phyloP scores from a whole-genome alignment of 2,888 invertebrate genomes.

The Macrosiphum euphorbiae region DNA sequence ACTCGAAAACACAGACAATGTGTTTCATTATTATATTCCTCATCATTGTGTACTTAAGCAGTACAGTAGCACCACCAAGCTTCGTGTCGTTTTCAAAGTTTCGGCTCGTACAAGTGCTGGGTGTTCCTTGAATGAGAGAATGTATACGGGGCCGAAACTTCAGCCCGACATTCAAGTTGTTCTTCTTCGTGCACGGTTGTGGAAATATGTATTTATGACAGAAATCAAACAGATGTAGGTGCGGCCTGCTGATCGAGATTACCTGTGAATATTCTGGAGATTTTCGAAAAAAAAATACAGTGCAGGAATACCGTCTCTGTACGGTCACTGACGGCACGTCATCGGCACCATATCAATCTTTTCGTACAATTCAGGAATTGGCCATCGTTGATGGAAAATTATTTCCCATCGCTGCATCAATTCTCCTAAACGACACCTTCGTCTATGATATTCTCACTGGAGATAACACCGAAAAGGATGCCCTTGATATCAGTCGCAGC shows the following conservation, averaged over 20 bases:
- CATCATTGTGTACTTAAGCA: conserved; percentile 63
- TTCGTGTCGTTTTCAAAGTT: neutral
- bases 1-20: neutral
- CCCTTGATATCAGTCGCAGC: conserved; percentile 65
- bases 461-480: conserved; percentile 62
- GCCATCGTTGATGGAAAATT: conserved; percentile 68
- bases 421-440: conserved; percentile 41
- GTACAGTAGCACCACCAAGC: neutral
- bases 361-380: neutral
- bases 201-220: neutral
- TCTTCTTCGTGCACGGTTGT: neutral
- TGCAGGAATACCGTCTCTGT: neutral
- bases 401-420: conserved; percentile 65
- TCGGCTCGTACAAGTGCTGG: neutral
- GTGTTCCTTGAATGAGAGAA: neutral
- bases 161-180: neutral
- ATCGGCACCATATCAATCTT: neutral
- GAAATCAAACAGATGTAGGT: too few species aligned
- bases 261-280: conserved; percentile 38
- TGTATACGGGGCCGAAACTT: neutral
- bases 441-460: neutral
- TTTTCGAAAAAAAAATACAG: neutral
- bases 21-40: conserved; percentile 10
- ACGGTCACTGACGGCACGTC: conserved; percentile 13
- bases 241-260: conserved; percentile 18